Percentiles rank a stretch among this genome's conserved stretches.
These are phyloP conservation scores for Polyploca ridens DNA, from an alignment of 2,888 invertebrate genomes.

Conservation along the genomic window DNA sequence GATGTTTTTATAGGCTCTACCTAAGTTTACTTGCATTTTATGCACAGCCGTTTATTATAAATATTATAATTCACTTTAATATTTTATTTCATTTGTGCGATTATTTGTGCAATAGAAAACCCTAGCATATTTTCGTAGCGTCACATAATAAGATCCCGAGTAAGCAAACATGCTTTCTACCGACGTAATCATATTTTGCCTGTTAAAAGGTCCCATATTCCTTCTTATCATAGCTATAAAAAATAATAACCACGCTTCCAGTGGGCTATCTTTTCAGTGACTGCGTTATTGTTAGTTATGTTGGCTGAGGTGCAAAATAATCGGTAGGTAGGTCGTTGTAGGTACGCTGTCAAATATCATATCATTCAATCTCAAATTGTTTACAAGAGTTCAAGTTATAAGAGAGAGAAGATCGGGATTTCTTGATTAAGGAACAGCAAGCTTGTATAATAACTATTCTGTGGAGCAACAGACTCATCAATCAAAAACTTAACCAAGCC, in stretches of 20 bases:
- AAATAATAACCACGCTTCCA: conserved; percentile 2
- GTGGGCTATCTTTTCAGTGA: neutral
- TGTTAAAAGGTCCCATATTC: conserved; percentile 4
- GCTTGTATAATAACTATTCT: conserved; percentile 46
- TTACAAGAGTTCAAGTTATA: conserved; percentile 22
- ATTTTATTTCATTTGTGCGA: no score
- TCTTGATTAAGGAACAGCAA: no score
- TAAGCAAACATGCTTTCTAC: neutral
- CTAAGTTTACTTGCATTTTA: no score
- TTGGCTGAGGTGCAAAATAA: neutral
- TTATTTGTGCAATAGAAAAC: no score
- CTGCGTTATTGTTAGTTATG: neutral
- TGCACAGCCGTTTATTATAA: no score
- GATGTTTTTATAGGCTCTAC: no score
- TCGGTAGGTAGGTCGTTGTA: conserved; percentile 13
- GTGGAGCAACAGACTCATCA: conserved; percentile 50
- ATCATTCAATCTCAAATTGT: no score
- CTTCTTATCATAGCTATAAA: neutral
- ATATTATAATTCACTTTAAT: no score
- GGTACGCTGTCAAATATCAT: no score
- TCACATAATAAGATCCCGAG: neutral
- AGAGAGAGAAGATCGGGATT: conserved; percentile 42
- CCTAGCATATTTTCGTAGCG: neutral
- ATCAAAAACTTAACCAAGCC: conserved; percentile 44
- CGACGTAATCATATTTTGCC: neutral